Conservation (phyloP, 2,888 invertebrate genomes). For the Rotaria magnacalcarata region DNA sequence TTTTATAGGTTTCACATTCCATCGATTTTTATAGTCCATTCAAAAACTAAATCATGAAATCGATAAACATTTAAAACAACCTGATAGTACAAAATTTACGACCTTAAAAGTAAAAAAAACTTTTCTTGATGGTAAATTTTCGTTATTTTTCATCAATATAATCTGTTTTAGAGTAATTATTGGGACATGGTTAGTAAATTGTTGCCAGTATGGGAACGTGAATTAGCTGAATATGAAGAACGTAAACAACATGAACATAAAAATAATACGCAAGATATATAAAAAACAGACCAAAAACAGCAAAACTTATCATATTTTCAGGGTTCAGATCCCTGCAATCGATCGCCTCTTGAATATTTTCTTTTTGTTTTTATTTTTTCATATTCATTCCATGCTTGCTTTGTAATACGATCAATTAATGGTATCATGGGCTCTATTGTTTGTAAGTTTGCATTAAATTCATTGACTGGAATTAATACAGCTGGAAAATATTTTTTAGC, state of each 20-base stretch:
- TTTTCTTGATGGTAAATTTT: background rate
- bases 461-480: background rate
- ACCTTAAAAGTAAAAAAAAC: background rate
- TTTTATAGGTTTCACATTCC: background rate
- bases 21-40: background rate
- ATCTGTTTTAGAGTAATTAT: conserved; percentile 10
- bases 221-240: conserved; percentile 12
- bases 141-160: background rate
- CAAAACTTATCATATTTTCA: background rate
- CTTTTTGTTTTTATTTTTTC: background rate
- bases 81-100: background rate
- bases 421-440: background rate
- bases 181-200: conserved; percentile 29
- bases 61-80: background rate
- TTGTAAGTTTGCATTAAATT: background rate
- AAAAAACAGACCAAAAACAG: background rate
- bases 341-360: background rate
- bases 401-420: background rate
- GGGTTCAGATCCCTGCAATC: background rate
- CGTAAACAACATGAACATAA: background rate
- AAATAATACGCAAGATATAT: background rate
- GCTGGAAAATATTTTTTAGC: background rate
- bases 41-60: background rate
- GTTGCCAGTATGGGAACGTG: conserved; percentile 26
- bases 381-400: background rate